Conservation (phyloP, 64 coral and sea anemone genomes). For the Catalaphyllia jardinei region DNA sequence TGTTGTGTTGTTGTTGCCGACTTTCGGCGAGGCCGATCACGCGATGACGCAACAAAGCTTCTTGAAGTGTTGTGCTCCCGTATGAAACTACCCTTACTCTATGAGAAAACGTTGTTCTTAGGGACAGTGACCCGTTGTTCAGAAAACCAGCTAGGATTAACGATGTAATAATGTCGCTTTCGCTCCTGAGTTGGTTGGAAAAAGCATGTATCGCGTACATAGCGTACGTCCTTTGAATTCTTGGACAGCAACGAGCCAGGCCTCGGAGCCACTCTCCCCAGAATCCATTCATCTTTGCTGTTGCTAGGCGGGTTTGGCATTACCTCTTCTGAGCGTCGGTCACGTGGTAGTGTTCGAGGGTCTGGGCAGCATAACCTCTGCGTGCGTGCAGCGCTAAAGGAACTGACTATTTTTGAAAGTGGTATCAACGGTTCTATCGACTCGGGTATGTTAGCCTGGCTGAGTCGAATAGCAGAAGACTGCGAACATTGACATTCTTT, state of each 20-base stretch:
- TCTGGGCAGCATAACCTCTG: neutral
- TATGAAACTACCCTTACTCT: neutral
- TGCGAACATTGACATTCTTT: neutral
- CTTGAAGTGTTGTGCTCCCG: no score
- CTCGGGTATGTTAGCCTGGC: no score
- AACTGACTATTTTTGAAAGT: neutral
- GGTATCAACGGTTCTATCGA: neutral
- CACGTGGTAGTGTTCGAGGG: neutral
- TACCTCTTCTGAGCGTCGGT: neutral
- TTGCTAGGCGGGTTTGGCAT: neutral
- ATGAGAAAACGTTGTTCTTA: slow-evolving; percentile 59
- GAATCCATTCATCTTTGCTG: neutral
- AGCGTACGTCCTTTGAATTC: slow-evolving; percentile 1
- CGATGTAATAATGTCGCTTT: slow-evolving; percentile 42
- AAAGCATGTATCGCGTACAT: slow-evolving; percentile 47
- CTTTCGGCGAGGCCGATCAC: no score
- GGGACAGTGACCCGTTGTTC: slow-evolving; percentile 29
- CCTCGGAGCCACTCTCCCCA: slow-evolving; percentile 16
- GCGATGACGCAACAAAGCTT: no score
- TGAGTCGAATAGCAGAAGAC: neutral
- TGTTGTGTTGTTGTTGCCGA: no score
- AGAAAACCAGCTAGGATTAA: slow-evolving; percentile 58
- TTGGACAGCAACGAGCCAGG: slow-evolving; percentile 18
- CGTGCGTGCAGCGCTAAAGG: neutral
- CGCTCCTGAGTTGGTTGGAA: slow-evolving; percentile 50